phyloP scores from a whole-genome alignment of 2,797 vertebrate species.

The Lepilemur septentrionalis region DNA sequence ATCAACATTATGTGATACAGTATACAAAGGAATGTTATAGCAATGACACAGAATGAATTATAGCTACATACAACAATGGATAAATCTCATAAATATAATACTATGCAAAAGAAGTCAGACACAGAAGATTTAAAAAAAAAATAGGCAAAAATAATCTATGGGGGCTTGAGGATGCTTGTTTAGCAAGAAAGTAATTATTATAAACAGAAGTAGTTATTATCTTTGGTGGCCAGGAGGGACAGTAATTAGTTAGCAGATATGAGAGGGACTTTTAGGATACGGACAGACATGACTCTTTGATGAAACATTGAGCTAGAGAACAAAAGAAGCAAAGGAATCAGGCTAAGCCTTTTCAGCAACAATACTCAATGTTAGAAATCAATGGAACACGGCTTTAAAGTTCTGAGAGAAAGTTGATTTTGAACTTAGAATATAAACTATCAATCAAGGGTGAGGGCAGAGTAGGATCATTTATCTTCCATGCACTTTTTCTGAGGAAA shows the following conservation, averaged over 20 bases:
- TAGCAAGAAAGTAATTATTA: not conserved
- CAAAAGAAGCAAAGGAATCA: not conserved
- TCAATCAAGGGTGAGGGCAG: not conserved
- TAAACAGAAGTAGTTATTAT: not conserved
- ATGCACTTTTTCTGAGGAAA: not conserved
- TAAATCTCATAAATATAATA: not conserved
- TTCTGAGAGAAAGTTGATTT: not conserved
- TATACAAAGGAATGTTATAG: not conserved
- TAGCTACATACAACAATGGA: not conserved
- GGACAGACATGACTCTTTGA: not conserved
- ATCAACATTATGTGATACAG: not conserved
- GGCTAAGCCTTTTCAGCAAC: not conserved
- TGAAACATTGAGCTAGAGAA: not conserved
- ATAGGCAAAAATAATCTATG: not conserved
- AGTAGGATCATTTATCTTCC: not conserved
- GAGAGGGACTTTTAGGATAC: not conserved
- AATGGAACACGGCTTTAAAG: not conserved
- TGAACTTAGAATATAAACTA: not conserved
- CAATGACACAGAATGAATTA: not conserved
- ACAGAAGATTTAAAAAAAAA: not conserved
- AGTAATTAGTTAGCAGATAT: not conserved
- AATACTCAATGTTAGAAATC: not conserved
- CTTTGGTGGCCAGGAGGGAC: not conserved
- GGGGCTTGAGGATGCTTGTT: not conserved
- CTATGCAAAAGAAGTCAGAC: not conserved